A percentile compares a stretch with the other conserved stretches of the same genome.
phyloP scores from a whole-genome alignment of 2,888 invertebrate genomes.

The Willowsia nigromaculata region DNA sequence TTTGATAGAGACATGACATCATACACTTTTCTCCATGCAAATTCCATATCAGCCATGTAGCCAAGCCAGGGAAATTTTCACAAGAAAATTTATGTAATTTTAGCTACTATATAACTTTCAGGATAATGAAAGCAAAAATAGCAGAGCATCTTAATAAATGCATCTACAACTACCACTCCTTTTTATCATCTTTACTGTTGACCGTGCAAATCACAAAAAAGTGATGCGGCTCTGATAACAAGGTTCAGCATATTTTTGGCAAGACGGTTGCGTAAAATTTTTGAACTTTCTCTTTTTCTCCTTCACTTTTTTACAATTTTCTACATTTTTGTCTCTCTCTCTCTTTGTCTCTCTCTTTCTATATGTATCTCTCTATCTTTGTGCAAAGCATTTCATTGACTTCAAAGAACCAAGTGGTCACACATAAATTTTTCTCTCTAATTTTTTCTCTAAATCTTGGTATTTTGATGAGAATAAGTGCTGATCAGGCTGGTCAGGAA shows the following conservation, averaged over 20 bases:
- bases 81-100: no score
- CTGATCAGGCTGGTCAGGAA: constrained; percentile 20
- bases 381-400: constrained; percentile 75
- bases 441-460: constrained; percentile 33
- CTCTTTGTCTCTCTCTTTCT: constrained; percentile 77
- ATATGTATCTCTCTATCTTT: constrained; percentile 74
- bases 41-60: no score
- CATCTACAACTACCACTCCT: neutral
- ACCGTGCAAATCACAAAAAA: constrained; percentile 15
- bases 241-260: constrained; percentile 31
- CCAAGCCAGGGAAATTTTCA: no score
- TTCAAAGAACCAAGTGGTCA: constrained; percentile 78
- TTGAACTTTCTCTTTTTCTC: neutral
- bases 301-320: constrained; percentile 50
- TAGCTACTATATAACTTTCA: neutral
- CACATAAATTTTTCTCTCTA: constrained; percentile 36
- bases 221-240: neutral
- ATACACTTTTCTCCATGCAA: no score
- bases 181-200: constrained; percentile 10
- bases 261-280: neutral
- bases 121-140: neutral
- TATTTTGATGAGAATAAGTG: neutral
- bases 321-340: constrained; percentile 77
- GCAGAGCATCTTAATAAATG: neutral
- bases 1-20: no score